A percentile compares a stretch with the other conserved stretches of the same genome.
phyloP scores from a whole-genome alignment of 1,140 invertebrate genomes.

The Sarcophaga bullata region DNA sequence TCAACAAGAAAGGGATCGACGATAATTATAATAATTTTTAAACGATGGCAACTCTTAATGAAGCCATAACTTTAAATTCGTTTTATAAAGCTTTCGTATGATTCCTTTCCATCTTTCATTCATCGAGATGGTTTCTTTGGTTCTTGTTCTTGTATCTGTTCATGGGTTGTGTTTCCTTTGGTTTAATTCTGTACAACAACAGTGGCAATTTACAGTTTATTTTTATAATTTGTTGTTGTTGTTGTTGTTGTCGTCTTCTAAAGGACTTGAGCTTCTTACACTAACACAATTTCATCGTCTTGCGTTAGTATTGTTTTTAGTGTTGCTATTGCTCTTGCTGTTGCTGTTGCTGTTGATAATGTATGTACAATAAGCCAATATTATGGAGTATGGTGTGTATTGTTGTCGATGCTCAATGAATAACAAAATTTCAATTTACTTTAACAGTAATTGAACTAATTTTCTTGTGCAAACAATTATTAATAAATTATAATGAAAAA shows the following conservation, averaged over 20 bases:
- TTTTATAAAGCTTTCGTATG: conserved; percentile 8
- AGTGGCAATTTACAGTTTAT: conserved; percentile 28
- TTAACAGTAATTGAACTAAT: conserved; percentile 45
- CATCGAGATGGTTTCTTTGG: neutral
- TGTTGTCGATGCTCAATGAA: conserved; percentile 30
- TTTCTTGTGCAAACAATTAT: conserved; percentile 44
- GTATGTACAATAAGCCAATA: neutral
- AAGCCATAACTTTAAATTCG: conserved; percentile 16
- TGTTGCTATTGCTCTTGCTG: neutral
- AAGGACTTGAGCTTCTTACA: conserved; percentile 17
- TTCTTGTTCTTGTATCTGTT: neutral
- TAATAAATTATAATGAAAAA: conserved; percentile 45
- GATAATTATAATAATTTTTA: neutral
- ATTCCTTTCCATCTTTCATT: conserved; percentile 11
- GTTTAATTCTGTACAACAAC: conserved; percentile 16
- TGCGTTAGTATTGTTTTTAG: neutral
- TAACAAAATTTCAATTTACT: conserved; percentile 43
- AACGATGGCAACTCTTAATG: neutral
- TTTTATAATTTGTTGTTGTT: neutral
- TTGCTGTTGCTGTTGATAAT: neutral
- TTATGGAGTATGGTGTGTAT: neutral
- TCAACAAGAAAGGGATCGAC: too few species aligned
- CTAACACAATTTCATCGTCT: neutral
- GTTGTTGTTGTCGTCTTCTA: neutral
- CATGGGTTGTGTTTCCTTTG: conserved; percentile 13